Evolutionary conservation across 2,888 invertebrate species (phyloP), one percentile per base, ranked within the genome.

Genomic region (Erynnis tages): DNA sequence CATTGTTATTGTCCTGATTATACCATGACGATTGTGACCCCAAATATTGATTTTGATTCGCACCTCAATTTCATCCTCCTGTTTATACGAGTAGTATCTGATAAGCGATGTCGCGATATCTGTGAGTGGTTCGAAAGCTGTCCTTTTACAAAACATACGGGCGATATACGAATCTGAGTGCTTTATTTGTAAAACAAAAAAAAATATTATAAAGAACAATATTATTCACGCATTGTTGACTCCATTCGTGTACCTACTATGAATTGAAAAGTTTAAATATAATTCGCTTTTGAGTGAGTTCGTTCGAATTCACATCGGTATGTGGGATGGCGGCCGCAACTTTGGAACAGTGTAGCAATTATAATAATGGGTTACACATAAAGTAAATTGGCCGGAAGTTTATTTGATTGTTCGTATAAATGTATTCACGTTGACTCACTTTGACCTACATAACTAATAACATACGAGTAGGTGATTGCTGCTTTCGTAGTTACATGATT

Each of bases 311-410:
- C 73, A 69, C 74, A 66, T 67, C 65, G 58, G 58, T 45, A 63
- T 62, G 67, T 66, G 58, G 69, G 62, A 59, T 59, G 59, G 61
- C 66, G 63, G 63, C 60, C 61, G 30, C 52, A 71, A 80, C 73
- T 83, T 79, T 67, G 71, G 63, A 76, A 81, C 75, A 68, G 69
- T 72, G 61, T 63, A 72, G 71, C 79, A 82, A 84, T 84, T 82
- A 83, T 76, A 71, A 79, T 84, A 84, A 86, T 82, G 77, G 79
- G 66, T 76, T 75, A 76, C 74, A 77, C 77, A 76, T 82, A 76
- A 82, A 81, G 73, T 76, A 71, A 82, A 82, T 81, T 84, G 77
- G 65, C 67, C 69, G 77, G 76, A 81, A 80, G 72, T 76, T 79
- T 68, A 76, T 76, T 76, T 67, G 75, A 79, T 78, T 76, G 73